A percentile compares a stretch with the other conserved stretches of the same genome.
Evolutionary conservation across 1,140 invertebrate genomes (phyloP).

Genomic region (Diorhabda carinulata): DNA sequence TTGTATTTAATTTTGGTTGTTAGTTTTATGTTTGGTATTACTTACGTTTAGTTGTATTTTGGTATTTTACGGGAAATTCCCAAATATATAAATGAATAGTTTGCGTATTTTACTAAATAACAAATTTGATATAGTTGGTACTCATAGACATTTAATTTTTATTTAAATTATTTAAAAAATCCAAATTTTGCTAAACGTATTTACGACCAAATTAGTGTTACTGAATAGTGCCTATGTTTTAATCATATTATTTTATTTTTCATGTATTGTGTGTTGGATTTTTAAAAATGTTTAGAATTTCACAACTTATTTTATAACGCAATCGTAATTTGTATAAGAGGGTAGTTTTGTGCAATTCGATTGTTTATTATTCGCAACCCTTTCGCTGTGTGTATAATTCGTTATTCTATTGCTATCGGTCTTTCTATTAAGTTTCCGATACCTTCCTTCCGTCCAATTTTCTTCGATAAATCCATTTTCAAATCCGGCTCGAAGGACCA

Average conservation of each 20-base stretch:
- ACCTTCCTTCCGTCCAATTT: too few species aligned
- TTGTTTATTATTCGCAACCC: not conserved
- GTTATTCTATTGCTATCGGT: too few species aligned
- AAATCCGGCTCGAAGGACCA: too few species aligned
- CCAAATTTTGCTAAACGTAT: not conserved
- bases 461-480: too few species aligned
- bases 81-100: not conserved
- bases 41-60: slow-evolving; percentile 4
- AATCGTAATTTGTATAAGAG: slow-evolving; percentile 5
- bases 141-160: too few species aligned
- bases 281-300: slow-evolving; percentile 7
- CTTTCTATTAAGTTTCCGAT: too few species aligned
- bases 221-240: slow-evolving; percentile 2
- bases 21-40: not conserved
- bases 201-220: not conserved
- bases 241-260: slow-evolving; percentile 7
- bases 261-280: slow-evolving; percentile 19
- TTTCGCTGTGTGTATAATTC: too few species aligned
- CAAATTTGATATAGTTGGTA: not conserved
- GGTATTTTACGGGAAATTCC: slow-evolving; percentile 18
- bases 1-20: slow-evolving; percentile 13
- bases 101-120: slow-evolving; percentile 10
- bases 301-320: not conserved
- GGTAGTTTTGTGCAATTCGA: slow-evolving; percentile 20
- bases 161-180: too few species aligned